phyloP scores from a whole-genome alignment of 2,888 invertebrate species.

The Caenorhabditis zanzibari region DNA sequence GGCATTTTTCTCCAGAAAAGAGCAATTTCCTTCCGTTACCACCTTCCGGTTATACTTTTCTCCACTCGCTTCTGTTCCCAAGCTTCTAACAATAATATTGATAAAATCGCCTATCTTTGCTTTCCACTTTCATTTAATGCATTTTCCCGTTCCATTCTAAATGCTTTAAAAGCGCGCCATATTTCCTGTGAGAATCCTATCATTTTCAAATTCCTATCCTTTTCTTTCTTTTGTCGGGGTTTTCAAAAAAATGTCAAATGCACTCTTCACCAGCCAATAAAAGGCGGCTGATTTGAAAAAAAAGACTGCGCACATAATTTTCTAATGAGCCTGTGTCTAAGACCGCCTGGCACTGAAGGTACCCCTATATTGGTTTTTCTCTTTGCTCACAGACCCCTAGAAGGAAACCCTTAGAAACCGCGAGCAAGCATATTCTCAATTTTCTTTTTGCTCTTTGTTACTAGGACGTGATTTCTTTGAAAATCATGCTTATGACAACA shows the following conservation, averaged over 20 bases:
- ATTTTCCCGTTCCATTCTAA: background rate
- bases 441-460: background rate
- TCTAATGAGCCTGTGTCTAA: background rate
- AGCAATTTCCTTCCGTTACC: background rate
- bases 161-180: background rate
- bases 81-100: background rate
- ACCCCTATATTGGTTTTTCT: constrained; percentile 6
- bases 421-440: constrained; percentile 23
- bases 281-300: constrained; percentile 2
- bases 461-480: background rate
- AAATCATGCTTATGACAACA: constrained; percentile 15
- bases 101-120: background rate
- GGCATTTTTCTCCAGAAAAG: too few relatives aligned
- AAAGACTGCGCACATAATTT: constrained; percentile 33
- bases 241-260: constrained; percentile 13
- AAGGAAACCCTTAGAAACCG: constrained; percentile 14
- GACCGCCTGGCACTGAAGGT: background rate
- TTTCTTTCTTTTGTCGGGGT: background rate
- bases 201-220: background rate
- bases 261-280: constrained; percentile 6
- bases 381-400: background rate
- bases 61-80: background rate
- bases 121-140: background rate
- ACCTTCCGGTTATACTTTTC: background rate
- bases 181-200: background rate